Conservation (phyloP, 2,113 vertebrate species). For the Amphiprion percula region DNA sequence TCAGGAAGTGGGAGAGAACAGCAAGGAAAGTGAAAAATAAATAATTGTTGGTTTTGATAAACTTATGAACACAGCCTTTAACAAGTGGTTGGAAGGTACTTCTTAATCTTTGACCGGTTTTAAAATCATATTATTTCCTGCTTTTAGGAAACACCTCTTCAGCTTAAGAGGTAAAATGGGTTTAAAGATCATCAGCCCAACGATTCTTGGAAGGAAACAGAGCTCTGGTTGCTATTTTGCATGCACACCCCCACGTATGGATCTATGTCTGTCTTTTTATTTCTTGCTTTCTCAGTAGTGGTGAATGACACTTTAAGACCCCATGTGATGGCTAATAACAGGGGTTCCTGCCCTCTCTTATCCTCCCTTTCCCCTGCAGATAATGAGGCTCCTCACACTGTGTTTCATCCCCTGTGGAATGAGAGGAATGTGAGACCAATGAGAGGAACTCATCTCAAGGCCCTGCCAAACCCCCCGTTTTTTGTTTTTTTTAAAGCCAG, state of each 20-base stretch:
- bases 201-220: neutral
- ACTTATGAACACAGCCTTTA: neutral
- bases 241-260: neutral
- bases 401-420: constrained; percentile 77
- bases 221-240: neutral
- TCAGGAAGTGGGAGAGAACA: neutral
- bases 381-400: constrained; percentile 74
- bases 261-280: constrained; percentile 1
- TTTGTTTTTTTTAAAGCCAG: constrained; percentile 29
- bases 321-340: constrained; percentile 65
- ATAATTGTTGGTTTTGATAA: too few relatives aligned
- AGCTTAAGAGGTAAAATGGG: neutral
- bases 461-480: neutral
- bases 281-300: constrained; percentile 30
- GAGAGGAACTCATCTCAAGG: constrained; percentile 51
- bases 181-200: neutral
- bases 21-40: neutral
- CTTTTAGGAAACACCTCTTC: neutral
- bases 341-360: constrained; percentile 57
- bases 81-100: neutral
- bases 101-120: neutral
- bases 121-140: neutral
- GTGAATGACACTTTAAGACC: constrained; percentile 65
- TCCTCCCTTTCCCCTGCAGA: constrained; percentile 69
- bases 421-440: constrained; percentile 75